Evolutionary conservation across 2,888 invertebrate species (phyloP).

Genomic region (Tanypteryx hageni): DNA sequence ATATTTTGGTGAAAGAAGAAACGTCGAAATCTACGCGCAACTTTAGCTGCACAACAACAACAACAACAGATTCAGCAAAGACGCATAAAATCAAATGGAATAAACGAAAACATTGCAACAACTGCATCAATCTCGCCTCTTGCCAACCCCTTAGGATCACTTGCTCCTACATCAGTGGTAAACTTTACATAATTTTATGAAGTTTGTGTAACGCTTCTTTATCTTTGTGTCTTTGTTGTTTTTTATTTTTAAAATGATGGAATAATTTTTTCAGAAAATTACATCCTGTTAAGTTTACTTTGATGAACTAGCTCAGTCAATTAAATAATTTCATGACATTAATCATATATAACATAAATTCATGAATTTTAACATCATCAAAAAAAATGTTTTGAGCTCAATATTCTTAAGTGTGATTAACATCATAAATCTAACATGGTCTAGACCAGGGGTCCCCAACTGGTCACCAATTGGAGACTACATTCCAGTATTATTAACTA

Average conservation of each 20-base stretch:
- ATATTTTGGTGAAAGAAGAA: slow-evolving; percentile 31
- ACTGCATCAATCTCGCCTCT: slow-evolving; percentile 38
- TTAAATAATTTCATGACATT: not conserved
- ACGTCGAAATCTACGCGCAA: slow-evolving; percentile 29
- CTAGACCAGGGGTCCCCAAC: slow-evolving; percentile 32
- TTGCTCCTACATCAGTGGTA: slow-evolving; percentile 51
- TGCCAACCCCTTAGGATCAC: slow-evolving; percentile 42
- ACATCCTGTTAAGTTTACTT: not conserved
- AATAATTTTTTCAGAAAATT: not conserved
- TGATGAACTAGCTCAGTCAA: not conserved
- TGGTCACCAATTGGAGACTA: not conserved
- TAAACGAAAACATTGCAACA: slow-evolving; percentile 54
- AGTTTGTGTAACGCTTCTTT: slow-evolving; percentile 12
- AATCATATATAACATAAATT: not conserved
- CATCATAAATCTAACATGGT: not conserved
- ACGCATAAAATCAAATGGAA: slow-evolving; percentile 54
- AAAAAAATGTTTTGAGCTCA: not conserved
- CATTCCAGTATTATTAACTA: not conserved
- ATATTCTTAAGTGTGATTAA: not conserved
- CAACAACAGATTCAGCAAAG: slow-evolving; percentile 53
- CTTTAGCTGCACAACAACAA: slow-evolving; percentile 37
- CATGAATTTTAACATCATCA: not conserved
- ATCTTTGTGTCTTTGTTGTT: not conserved
- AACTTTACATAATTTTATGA: slow-evolving; percentile 20
- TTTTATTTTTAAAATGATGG: not conserved